A percentile compares a stretch with the other conserved stretches of the same genome.
Evolutionary conservation across 2,113 vertebrate genomes (phyloP).

Genomic region (Xyrauchen texanus): DNA sequence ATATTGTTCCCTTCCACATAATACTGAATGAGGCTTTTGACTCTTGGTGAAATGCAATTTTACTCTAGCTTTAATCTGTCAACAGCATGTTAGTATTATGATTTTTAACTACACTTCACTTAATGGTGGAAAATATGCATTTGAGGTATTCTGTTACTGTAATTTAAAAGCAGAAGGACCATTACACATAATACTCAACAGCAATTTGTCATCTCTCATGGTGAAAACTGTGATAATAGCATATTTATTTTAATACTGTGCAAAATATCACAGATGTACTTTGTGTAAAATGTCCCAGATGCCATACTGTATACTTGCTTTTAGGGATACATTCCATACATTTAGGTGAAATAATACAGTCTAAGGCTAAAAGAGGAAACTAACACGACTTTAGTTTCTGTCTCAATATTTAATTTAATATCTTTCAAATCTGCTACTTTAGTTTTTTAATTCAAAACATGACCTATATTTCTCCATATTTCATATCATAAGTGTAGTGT

Average conservation of each 20-base stretch:
- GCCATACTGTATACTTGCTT: conserved; percentile 22
- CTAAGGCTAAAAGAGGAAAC: too few species aligned
- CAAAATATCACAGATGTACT: background rate
- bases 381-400: too few species aligned
- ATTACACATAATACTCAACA: conserved; percentile 52
- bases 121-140: conserved; percentile 69
- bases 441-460: too few species aligned
- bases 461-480: too few species aligned
- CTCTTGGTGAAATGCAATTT: conserved; percentile 64
- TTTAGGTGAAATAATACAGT: too few species aligned
- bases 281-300: too few species aligned
- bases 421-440: too few species aligned
- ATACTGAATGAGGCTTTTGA: conserved; percentile 62
- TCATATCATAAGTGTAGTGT: too few species aligned
- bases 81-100: conserved; percentile 77
- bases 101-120: conserved; percentile 75
- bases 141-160: conserved; percentile 66
- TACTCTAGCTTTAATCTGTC: conserved; percentile 68
- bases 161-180: conserved; percentile 73
- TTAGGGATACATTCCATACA: background rate
- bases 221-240: conserved; percentile 37
- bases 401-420: too few species aligned
- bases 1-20: conserved; percentile 61
- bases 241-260: conserved; percentile 52
- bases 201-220: conserved; percentile 57